A percentile compares a stretch with the other conserved stretches of the same genome.
These are phyloP conservation scores for Parotocinclus haroldoi DNA, from an alignment of 2,797 vertebrate genomes.

Conservation along the genomic window DNA sequence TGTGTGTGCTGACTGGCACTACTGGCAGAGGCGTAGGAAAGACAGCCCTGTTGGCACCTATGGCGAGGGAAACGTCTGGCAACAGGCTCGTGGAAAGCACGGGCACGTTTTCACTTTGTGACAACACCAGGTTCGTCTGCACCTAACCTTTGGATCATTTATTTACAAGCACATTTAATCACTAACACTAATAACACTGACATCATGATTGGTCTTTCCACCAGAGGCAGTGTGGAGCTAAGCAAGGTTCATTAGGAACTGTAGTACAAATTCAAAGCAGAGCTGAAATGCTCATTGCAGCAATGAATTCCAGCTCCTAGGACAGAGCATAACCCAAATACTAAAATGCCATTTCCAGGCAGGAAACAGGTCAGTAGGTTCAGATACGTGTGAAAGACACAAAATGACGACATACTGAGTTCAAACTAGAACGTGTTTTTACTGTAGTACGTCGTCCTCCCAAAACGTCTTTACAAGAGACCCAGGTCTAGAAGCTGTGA, in stretches of 20 bases:
- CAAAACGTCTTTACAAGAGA: too few relatives aligned
- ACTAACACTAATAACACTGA: neutral
- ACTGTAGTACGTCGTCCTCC: too few relatives aligned
- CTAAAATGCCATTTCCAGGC: too few relatives aligned
- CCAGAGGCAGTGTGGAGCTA: neutral
- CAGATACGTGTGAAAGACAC: too few relatives aligned
- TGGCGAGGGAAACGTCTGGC: constrained; percentile 23
- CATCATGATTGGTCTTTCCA: neutral
- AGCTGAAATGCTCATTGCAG: too few relatives aligned
- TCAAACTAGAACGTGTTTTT: too few relatives aligned
- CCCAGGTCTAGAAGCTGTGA: too few relatives aligned
- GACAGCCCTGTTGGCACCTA: constrained; percentile 12
- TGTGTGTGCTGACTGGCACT: constrained; percentile 14
- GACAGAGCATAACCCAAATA: too few relatives aligned
- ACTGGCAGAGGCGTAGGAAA: constrained; percentile 7
- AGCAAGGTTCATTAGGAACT: neutral
- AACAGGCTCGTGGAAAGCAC: constrained; percentile 15
- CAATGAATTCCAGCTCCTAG: too few relatives aligned
- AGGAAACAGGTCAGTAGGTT: too few relatives aligned
- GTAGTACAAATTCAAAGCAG: too few relatives aligned
- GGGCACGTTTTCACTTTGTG: constrained; percentile 5
- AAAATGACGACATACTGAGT: too few relatives aligned
- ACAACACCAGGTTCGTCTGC: neutral
- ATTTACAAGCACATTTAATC: neutral
- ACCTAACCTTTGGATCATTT: neutral